phyloP scores from a whole-genome alignment of 2,797 vertebrate species.

The Silurus aristotelis region DNA sequence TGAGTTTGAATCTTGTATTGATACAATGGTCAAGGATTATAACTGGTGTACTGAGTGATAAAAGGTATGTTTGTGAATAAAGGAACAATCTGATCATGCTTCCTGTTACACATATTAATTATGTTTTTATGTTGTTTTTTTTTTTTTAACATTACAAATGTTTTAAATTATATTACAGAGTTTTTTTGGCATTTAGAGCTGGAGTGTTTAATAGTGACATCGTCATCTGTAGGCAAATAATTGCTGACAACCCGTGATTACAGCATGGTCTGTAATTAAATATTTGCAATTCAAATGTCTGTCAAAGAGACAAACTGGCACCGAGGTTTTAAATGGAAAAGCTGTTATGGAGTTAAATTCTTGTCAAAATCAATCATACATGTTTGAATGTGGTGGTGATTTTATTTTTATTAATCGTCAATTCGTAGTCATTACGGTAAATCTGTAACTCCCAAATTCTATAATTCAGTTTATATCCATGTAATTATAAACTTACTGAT shows the following conservation, averaged over 20 bases:
- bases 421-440: neutral
- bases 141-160: neutral
- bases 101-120: neutral
- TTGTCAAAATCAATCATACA: neutral
- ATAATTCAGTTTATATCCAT: neutral
- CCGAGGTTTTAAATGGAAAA: neutral
- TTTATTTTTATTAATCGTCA: neutral
- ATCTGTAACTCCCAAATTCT: neutral
- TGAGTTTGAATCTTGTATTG: slow-evolving; percentile 1
- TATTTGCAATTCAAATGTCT: slow-evolving; percentile 35
- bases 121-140: neutral
- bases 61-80: neutral
- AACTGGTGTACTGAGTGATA: neutral
- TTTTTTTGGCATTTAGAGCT: slow-evolving; percentile 12
- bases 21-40: neutral
- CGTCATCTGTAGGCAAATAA: slow-evolving; percentile 27
- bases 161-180: slow-evolving; percentile 16
- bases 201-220: slow-evolving; percentile 9
- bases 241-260: slow-evolving; percentile 24
- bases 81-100: neutral
- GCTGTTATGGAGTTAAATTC: neutral
- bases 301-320: neutral
- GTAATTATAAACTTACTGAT: neutral
- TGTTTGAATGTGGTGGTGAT: neutral
- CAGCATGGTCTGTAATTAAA: slow-evolving; percentile 33